Conservation (phyloP, 2,797 vertebrate species). For the Aphelocoma californica region DNA sequence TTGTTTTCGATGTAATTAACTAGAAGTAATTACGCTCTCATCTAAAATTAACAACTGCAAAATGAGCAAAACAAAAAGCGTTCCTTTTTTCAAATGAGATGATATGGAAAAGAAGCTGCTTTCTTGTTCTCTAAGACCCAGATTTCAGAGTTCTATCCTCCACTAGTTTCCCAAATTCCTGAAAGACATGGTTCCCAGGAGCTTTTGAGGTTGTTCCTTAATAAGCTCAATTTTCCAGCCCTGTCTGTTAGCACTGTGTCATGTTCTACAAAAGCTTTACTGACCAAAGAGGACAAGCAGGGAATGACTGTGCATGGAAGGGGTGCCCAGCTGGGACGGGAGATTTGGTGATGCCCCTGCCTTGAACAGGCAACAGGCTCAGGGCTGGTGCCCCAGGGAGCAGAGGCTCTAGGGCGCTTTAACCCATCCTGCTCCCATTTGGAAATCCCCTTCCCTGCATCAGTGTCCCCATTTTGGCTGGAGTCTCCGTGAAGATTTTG, state of each 20-base stretch:
- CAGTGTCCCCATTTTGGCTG: background rate
- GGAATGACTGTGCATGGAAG: rapidly evolving
- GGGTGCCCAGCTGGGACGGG: rapidly evolving
- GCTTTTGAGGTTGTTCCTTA: background rate
- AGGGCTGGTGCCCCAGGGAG: background rate
- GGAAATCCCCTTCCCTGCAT: background rate
- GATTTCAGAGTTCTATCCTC: background rate
- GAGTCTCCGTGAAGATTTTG: background rate
- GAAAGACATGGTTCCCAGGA: background rate
- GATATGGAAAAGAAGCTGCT: background rate
- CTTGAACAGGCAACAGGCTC: background rate
- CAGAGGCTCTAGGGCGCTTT: background rate
- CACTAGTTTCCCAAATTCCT: background rate
- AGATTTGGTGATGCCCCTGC: background rate
- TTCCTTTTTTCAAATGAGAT: background rate
- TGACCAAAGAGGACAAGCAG: background rate
- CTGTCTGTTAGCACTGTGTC: background rate
- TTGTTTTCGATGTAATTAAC: background rate
- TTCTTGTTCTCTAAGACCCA: background rate
- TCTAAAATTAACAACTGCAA: background rate
- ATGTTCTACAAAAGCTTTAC: background rate
- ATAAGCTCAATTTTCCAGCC: background rate
- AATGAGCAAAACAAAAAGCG: background rate
- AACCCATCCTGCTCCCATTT: rapidly evolving
- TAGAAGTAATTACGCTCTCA: background rate